phyloP scores from a whole-genome alignment of 2,113 vertebrate genomes.

The Oryctolagus cuniculus region mOryCun1.1 NC_091442.1:94288501-94289000 shows the following conservation, averaged over 20 bases:
- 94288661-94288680: too few species aligned
- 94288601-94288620: neutral
- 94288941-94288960: neutral
- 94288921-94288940: neutral
- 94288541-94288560: neutral
- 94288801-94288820: neutral
- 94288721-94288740: neutral
- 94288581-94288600: neutral
- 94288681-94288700: neutral
- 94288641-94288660: too few species aligned
- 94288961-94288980: neutral
- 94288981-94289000: neutral
- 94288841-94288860: neutral
- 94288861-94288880: neutral
- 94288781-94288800: neutral
- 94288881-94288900: neutral
- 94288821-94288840: neutral
- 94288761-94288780: conserved; percentile 37
- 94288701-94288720: neutral
- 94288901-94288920: neutral
- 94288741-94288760: neutral
- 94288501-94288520: neutral
- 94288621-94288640: too few species aligned
- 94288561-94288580: neutral
- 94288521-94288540: neutral